Percentiles rank a stretch among this genome's conserved stretches.
Evolutionary conservation across 2,888 invertebrate species (phyloP).

Genomic region (Erebia aethiops): DNA sequence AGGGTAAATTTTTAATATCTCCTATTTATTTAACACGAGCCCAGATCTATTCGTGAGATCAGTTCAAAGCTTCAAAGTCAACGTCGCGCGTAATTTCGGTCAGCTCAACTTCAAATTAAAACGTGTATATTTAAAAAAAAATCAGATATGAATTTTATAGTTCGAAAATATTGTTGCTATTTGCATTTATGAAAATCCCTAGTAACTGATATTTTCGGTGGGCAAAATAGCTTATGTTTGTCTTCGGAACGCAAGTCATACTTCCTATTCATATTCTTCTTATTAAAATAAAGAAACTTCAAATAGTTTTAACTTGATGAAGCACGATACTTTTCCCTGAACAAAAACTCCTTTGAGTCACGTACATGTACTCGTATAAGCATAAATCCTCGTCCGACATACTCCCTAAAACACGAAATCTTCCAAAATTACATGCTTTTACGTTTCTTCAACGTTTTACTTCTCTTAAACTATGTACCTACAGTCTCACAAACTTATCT

Average conservation of each 20-base stretch:
- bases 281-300: no score
- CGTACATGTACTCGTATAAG: background rate
- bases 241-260: no score
- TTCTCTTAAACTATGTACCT: background rate
- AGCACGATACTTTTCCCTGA: background rate
- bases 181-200: no score
- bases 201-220: no score
- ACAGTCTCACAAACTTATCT: no score
- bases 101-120: slow-evolving; percentile 1
- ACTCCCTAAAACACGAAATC: background rate
- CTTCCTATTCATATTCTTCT: no score
- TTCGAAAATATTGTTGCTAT: no score
- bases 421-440: background rate
- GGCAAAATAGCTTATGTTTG: no score
- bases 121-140: background rate
- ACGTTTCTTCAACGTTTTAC: background rate
- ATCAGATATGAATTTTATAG: no score
- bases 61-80: slow-evolving; percentile 23
- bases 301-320: no score
- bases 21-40: slow-evolving; percentile 19
- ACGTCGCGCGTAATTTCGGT: background rate
- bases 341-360: background rate
- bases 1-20: slow-evolving; percentile 19
- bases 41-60: slow-evolving; percentile 14
- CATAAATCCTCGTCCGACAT: slow-evolving; percentile 4